phyloP scores from a whole-genome alignment of 2,888 invertebrate species.

The Monoplex corrugatus region DNA sequence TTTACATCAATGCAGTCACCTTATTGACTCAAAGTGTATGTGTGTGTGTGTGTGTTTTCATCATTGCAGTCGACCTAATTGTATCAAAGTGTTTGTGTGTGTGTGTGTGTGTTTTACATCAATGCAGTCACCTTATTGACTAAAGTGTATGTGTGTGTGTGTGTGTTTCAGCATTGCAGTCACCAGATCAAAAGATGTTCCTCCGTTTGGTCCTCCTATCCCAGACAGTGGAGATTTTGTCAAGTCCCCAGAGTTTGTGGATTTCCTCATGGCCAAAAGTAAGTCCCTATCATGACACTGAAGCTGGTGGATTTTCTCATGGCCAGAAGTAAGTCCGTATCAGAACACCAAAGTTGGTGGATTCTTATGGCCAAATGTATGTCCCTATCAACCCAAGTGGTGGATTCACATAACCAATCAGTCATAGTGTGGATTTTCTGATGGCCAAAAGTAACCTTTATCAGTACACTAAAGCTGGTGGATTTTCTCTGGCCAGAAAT shows the following conservation, averaged over 20 bases:
- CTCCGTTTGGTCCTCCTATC: constrained; percentile 97
- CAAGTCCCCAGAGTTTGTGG: constrained; percentile 95
- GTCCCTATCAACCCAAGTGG: constrained; percentile 82
- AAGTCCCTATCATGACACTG: constrained; percentile 88
- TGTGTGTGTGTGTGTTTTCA: too few relatives aligned
- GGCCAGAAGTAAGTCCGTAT: constrained; percentile 88
- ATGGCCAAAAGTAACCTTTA: too few relatives aligned
- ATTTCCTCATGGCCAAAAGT: constrained; percentile 95
- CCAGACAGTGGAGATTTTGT: constrained; percentile 92
- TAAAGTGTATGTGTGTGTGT: background rate
- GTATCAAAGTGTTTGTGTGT: too few relatives aligned
- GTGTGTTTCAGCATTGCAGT: constrained; percentile 82
- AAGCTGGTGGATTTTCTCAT: constrained; percentile 97
- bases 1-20: too few relatives aligned
- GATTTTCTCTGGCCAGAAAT: constrained; percentile 95
- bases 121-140: too few relatives aligned
- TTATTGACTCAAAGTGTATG: too few relatives aligned
- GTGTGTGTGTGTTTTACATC: too few relatives aligned
- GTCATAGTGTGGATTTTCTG: too few relatives aligned
- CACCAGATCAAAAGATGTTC: constrained; percentile 94
- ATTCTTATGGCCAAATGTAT: constrained; percentile 92
- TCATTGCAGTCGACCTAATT: too few relatives aligned
- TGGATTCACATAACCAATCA: background rate
- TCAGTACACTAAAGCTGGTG: constrained; percentile 95
- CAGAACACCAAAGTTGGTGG: constrained; percentile 95